Evolutionary conservation across 2,113 vertebrate genomes (phyloP).

Genomic region (Orcinus orca): DNA sequence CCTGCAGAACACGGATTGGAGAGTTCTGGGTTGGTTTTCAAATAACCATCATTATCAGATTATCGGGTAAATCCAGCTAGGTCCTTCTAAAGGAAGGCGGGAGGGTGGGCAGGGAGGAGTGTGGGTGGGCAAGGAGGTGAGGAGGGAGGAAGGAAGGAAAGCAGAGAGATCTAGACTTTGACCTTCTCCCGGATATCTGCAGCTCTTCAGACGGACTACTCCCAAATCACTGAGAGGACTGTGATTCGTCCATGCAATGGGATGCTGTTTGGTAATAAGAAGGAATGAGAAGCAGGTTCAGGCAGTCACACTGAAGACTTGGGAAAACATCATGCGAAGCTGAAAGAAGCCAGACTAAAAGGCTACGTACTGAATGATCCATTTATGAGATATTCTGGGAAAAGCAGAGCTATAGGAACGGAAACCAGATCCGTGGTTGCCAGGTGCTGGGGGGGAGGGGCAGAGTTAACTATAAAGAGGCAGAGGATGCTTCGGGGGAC

Average conservation of each 20-base stretch:
- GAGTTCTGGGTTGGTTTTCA: neutral
- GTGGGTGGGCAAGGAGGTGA: neutral
- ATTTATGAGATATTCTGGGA: neutral
- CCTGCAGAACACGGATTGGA: neutral
- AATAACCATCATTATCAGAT: neutral
- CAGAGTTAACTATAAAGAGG: neutral
- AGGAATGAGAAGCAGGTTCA: neutral
- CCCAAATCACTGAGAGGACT: neutral
- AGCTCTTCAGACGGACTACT: neutral
- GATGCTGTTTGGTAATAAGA: neutral
- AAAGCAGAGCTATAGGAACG: neutral
- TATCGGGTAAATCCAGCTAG: neutral
- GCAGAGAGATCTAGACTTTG: neutral
- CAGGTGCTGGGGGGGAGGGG: neutral
- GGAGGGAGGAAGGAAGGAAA: neutral
- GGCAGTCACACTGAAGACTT: neutral
- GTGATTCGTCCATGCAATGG: neutral
- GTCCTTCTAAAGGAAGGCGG: neutral
- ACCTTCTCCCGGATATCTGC: neutral
- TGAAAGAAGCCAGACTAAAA: neutral
- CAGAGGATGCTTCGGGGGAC: neutral
- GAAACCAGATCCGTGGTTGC: neutral
- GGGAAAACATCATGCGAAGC: neutral
- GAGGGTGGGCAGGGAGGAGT: fast-evolving
- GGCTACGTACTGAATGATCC: neutral